phyloP scores from a whole-genome alignment of 1,140 invertebrate species.

The Diachasma alloeum region DNA sequence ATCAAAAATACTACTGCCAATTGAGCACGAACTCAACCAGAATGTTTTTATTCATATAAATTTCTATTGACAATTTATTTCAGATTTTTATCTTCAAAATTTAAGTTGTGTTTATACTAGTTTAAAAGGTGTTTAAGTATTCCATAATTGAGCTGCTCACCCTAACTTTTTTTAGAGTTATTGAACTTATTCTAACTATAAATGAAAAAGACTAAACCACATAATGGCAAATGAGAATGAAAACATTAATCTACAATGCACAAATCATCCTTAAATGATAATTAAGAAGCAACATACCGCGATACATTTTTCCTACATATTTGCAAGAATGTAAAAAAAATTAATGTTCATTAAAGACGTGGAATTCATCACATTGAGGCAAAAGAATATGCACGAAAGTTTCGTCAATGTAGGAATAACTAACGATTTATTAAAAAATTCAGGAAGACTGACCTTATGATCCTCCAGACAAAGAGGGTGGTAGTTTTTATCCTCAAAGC shows the following conservation, averaged over 20 bases:
- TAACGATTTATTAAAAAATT: not conserved
- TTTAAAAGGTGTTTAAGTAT: not conserved
- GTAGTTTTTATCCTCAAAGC: slow-evolving; percentile 81
- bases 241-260: not conserved
- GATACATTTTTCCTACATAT: slow-evolving; percentile 59
- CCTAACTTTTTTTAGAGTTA: no score
- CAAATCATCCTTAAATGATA: slow-evolving; percentile 19
- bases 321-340: slow-evolving; percentile 51
- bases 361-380: not conserved
- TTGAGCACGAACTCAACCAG: no score
- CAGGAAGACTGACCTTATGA: slow-evolving; percentile 72
- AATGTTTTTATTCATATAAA: no score
- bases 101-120: not conserved
- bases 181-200: not conserved
- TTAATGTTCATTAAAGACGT: slow-evolving; percentile 35
- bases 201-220: not conserved
- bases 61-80: no score
- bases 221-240: slow-evolving; percentile 19
- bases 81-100: no score
- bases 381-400: not conserved
- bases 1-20: no score
- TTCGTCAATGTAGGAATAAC: not conserved
- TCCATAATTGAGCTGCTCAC: no score
- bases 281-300: slow-evolving; percentile 53
- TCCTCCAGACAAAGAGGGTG: slow-evolving; percentile 93